A percentile compares a stretch with the other conserved stretches of the same genome.
These are phyloP conservation scores for Channa striata DNA, from an alignment of 2,797 vertebrate species.

Conservation along the genomic window DNA sequence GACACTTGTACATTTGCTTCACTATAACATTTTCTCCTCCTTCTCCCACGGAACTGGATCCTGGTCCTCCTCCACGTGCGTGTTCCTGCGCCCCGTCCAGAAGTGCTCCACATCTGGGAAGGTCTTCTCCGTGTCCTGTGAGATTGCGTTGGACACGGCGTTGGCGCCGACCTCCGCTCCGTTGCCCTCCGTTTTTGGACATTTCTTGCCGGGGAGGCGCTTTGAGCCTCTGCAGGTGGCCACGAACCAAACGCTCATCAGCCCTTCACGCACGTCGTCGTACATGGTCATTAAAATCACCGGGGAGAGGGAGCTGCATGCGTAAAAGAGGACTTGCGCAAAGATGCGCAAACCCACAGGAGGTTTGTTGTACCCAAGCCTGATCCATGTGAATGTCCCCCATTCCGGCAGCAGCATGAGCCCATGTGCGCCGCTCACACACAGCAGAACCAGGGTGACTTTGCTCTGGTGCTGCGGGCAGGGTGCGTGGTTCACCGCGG, in stretches of 20 bases:
- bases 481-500: conserved; percentile 71
- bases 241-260: conserved; percentile 68
- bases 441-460: conserved; percentile 78
- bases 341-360: conserved; percentile 76
- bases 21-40: conserved; percentile 76
- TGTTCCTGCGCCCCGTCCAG: conserved; percentile 86
- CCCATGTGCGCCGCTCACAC: conserved; percentile 78
- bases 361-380: conserved; percentile 75
- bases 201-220: conserved; percentile 9
- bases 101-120: conserved; percentile 88
- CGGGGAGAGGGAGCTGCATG: conserved; percentile 80
- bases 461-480: conserved; percentile 69
- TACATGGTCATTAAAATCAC: conserved; percentile 83
- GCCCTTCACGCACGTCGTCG: conserved; percentile 81
- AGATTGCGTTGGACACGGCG: conserved; percentile 54
- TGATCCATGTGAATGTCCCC: conserved; percentile 84
- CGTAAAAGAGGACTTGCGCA: conserved; percentile 82
- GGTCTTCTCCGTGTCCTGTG: conserved; percentile 65
- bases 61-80: conserved; percentile 76
- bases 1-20: conserved; percentile 10
- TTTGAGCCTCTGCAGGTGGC: conserved; percentile 63
- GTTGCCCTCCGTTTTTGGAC: conserved; percentile 65
- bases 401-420: conserved; percentile 86
- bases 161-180: conserved; percentile 67
- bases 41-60: conserved; percentile 89